Evolutionary conservation across 1,140 invertebrate genomes (phyloP), one percentile per base, ranked within the genome.

Genomic region (Dendrolimus kikuchii): DNA sequence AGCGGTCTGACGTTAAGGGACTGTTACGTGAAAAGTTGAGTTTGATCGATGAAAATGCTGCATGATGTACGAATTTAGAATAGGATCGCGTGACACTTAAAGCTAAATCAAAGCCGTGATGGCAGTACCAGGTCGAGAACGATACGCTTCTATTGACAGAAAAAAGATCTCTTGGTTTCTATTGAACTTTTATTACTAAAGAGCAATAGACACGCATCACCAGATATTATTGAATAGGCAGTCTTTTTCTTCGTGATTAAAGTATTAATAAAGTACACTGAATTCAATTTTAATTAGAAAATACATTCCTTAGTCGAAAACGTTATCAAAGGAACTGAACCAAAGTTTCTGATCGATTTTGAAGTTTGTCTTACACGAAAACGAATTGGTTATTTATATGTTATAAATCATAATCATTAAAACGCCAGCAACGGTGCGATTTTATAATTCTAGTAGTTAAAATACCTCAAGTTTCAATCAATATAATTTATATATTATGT

Each of bases 111-210:
- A 56, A 57, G 43, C 58, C 55, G 72, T 63, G 68, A 74, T 72
- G 71, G 74, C 60, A 72, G 73, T 55, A 64, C 23, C 66, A 56
- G 66, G 66, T 59, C 57, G 54, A 64, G 56, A 68, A 74, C 59
- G 54, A 48, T 60, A 59, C 49, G 59, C 51, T 23, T n/a, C 38
- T 40, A 7, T 43, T 50, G 6, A 7, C 38, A 38, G 7, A 62
- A 64, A 67, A 62, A 67, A 71, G 65, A 67, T 46, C 73, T 68
- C 70, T 71, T 71, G 71, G 67, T 66, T 77, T 79, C 68, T 38
- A 62, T 65, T 61, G 46, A 50, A 54, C 54, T 38, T 10, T 52
- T 4, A 23, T 23, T 23, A 23, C 38, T 50, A 40, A 37, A 40
- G 40, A 5, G 45, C n/a, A 41, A 37, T n/a, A 39, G 44, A 49